Evolutionary conservation across 2,888 invertebrate species (phyloP), one percentile per base, ranked within the genome.

Genomic region (Eupeodes latifasciatus): DNA sequence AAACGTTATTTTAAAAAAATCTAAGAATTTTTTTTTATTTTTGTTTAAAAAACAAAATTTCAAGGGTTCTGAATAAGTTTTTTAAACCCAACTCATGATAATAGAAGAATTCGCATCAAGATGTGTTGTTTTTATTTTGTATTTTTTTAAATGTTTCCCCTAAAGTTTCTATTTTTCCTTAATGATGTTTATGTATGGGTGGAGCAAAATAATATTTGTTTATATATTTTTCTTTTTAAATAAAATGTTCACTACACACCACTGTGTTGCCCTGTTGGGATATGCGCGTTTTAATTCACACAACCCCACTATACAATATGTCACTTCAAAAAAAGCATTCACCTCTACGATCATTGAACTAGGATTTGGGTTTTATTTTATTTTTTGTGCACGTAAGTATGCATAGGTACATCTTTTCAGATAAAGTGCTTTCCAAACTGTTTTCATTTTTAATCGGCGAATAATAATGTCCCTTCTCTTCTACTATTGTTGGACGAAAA

Each of bases 341-440:
- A 66, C 66, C 66, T 66, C 47, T 66, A 47, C 66, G 66, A 66
- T 66, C 66, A 27, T 66, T 66, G 66, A 66, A 66, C 66, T 66
- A 66, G 27, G 66, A 62, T 62, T 62, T 62, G 40, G 47, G 47
- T 47, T 66, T 66, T 66, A 47, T 66, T 66, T 64, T 14, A 64
- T 47, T 64, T 64, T 44, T 62, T 62, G 44, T 40, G 19, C 16
- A 47, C 14, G 34, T 59, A 12, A 4, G 10, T 4, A 10, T 47
- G 12, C 11, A 11, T 4, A 36, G 47, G 66, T 66, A 16, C 66
- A 66, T 66, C 66, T 47, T 47, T 66, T 47, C 19, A 66, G 16
- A 27, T 66, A 14, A 47, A 66, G 66, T 47, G 27, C 66, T 66
- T 66, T 66, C 47, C 66, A 66, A 66, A 66, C 47, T 66, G 47